phyloP scores from a whole-genome alignment of 2,888 invertebrate genomes.

The Bombylius discolor region DNA sequence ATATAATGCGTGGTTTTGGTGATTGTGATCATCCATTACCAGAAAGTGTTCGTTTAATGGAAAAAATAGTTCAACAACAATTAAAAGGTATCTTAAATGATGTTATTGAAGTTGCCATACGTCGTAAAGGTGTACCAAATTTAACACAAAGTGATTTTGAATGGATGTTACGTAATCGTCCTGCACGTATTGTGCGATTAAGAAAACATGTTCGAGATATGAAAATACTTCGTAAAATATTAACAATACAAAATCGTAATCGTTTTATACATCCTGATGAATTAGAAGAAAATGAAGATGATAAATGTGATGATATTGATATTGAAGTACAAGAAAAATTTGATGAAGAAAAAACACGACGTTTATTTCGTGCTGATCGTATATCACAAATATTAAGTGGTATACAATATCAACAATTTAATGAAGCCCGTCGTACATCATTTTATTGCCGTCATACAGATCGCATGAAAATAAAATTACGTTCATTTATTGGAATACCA shows the following conservation, averaged over 20 bases:
- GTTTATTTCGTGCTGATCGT: slow-evolving; percentile 44
- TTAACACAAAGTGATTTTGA: slow-evolving; percentile 53
- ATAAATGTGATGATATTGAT: slow-evolving; percentile 38
- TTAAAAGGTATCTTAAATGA: slow-evolving; percentile 63
- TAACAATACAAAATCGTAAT: slow-evolving; percentile 22
- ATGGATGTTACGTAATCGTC: slow-evolving; percentile 71
- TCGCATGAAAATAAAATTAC: slow-evolving; percentile 44
- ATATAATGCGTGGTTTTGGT: slow-evolving; percentile 90
- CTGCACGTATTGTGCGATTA: slow-evolving; percentile 59
- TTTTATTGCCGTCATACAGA: slow-evolving; percentile 46
- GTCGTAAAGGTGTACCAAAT: slow-evolving; percentile 48
- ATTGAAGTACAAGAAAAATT: slow-evolving; percentile 39
- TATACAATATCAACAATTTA: slow-evolving; percentile 60
- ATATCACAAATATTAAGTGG: slow-evolving; percentile 44
- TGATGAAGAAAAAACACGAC: slow-evolving; percentile 33
- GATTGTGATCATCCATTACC: slow-evolving; percentile 70
- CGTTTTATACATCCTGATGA: slow-evolving; percentile 31
- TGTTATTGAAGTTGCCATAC: slow-evolving; percentile 53
- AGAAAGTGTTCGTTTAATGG: slow-evolving; percentile 72
- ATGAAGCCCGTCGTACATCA: slow-evolving; percentile 63
- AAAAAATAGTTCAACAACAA: slow-evolving; percentile 72
- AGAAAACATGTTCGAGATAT: slow-evolving; percentile 57
- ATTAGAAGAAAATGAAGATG: slow-evolving; percentile 35
- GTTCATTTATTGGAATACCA: slow-evolving; percentile 49
- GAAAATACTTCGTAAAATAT: slow-evolving; percentile 32